phyloP scores from a whole-genome alignment of 2,113 vertebrate species.

The Boulengeromyrus knoepffleri region DNA sequence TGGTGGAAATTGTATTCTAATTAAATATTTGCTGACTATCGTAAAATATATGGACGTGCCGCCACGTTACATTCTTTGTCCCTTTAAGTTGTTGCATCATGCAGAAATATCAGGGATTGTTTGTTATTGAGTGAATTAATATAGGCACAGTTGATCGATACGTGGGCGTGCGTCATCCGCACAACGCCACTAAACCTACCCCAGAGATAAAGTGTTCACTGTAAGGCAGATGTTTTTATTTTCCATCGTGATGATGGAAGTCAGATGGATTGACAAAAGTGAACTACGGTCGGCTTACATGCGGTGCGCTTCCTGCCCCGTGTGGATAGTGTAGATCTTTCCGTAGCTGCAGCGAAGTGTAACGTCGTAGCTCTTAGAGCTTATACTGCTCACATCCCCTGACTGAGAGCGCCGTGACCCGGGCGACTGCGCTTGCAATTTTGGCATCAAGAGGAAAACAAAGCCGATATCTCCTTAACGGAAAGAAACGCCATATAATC shows the following conservation, averaged over 20 bases:
- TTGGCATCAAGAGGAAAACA: background rate
- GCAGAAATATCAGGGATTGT: background rate
- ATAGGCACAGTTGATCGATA: background rate
- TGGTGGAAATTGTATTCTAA: background rate
- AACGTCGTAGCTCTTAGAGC: conserved; percentile 20
- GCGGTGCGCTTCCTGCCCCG: conserved; percentile 25
- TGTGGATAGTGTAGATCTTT: conserved; percentile 28
- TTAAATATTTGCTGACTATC: background rate
- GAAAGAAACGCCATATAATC: background rate
- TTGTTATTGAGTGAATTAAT: background rate
- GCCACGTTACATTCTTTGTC: background rate
- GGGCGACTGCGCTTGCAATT: background rate
- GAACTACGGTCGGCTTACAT: conserved; percentile 5
- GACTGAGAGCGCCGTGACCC: background rate
- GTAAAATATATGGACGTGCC: background rate
- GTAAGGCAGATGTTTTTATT: background rate
- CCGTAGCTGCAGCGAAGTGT: conserved; percentile 24
- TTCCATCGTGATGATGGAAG: background rate
- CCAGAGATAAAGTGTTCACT: background rate
- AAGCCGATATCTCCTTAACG: background rate
- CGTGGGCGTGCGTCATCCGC: background rate
- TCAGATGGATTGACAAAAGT: background rate
- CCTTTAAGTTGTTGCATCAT: background rate
- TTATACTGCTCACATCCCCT: background rate
- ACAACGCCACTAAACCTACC: background rate